A percentile compares a stretch with the other conserved stretches of the same genome.
Conservation (phyloP, 2,888 invertebrate species). For the Lissocephala sabroskyi region DNA sequence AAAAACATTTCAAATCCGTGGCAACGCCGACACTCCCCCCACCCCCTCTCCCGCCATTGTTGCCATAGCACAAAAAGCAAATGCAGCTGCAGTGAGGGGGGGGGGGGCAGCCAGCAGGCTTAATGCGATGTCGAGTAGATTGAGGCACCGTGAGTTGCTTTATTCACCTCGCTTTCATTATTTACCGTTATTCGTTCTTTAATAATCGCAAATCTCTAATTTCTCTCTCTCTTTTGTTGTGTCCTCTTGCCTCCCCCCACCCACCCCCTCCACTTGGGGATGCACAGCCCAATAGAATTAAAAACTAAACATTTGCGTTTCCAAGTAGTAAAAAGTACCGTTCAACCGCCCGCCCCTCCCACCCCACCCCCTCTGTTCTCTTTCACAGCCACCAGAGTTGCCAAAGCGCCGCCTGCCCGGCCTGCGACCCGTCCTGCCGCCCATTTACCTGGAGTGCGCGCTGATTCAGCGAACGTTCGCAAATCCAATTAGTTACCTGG, state of each 20-base stretch:
- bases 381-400: no score
- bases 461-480: slow-evolving; percentile 73
- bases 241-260: slow-evolving; percentile 19
- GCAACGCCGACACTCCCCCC: no score
- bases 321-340: slow-evolving; percentile 8
- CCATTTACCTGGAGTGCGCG: slow-evolving; percentile 70
- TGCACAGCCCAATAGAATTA: slow-evolving; percentile 57
- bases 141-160: no score
- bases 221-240: slow-evolving; percentile 28
- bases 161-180: no score
- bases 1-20: slow-evolving; percentile 45
- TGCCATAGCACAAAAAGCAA: slow-evolving; percentile 24
- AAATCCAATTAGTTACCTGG: slow-evolving; percentile 81
- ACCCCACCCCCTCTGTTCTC: slow-evolving; percentile 1
- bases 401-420: no score
- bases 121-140: slow-evolving; percentile 46
- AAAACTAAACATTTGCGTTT: slow-evolving; percentile 41
- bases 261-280: slow-evolving; percentile 11
- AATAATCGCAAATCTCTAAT: no score
- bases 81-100: not conserved
- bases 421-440: slow-evolving; percentile 55
- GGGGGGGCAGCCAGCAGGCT: slow-evolving; percentile 27
- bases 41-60: no score
- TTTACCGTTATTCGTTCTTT: no score
- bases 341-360: slow-evolving; percentile 4